Base-by-base conservation (phyloP, 2,113 vertebrate species). In the Zosterops lateralis region DNA sequence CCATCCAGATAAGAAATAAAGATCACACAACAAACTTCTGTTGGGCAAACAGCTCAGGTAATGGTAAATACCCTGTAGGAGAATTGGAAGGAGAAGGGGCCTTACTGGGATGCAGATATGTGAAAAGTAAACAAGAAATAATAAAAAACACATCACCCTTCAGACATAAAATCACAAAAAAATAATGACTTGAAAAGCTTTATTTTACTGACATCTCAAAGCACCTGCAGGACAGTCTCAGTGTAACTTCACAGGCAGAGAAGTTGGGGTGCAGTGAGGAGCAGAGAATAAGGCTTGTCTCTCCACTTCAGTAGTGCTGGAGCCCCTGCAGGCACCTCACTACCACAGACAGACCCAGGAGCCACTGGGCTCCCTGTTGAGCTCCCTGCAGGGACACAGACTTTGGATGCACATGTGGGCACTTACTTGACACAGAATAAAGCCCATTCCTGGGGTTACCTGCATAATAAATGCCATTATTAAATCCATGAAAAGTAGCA, bases 261-360 rank as follows among this genome's bases (percentile, higher is more conserved):
- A 90, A 81, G 42, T 0, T 57, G 53, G 76, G 65, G 25, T 16
- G n/a, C 15, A 14, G 29, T 4, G 28, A 67, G 47, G 14, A 56
- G 48, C 19, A 89, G 66, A 67, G 29, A 29, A 53, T 31, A 42
- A 61, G 1, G 3, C 3, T 56, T 73, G 7, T 17, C 15, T 80
- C 40, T 61, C 42, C 1, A 0, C 18, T 53, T 80, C 51, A 67
- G 48, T 12, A 25, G n/a, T 84, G 40, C 61, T 58, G 57, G 18
- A 87, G 45, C 7, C 28, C 19, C 29, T 0, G 0, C 12, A 45
- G 0, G 1, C 24, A 40, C 10, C 21, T 10, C 36, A 25, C 31
- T 3, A 2, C 10, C 34, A 48, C 1, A 2, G 56, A 34, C 70
- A 70, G 32, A 20, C 12, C 5, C 6, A 3, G 53, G 32, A 71